Evolutionary conservation across 1,140 invertebrate genomes (phyloP).

Genomic region (Drosophila arizonae): DNA sequence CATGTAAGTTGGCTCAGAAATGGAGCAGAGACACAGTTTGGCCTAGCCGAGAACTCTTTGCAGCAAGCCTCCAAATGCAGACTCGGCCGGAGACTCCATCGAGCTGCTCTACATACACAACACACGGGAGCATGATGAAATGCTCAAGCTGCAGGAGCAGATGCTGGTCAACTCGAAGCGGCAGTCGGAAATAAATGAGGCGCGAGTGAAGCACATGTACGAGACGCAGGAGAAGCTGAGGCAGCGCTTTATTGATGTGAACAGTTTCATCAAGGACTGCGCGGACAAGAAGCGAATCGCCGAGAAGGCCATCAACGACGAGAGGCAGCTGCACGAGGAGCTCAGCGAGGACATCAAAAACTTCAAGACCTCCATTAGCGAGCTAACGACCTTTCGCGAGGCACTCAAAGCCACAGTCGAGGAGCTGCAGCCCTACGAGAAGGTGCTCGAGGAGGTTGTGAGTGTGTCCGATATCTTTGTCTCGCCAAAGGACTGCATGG

Average conservation of each 20-base stretch:
- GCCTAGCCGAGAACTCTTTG: neutral
- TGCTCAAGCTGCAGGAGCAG: slow-evolving; percentile 67
- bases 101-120: slow-evolving; percentile 73
- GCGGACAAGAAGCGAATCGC: slow-evolving; percentile 65
- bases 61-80: slow-evolving; percentile 70
- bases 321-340: slow-evolving; percentile 57
- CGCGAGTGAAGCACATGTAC: slow-evolving; percentile 67
- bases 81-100: slow-evolving; percentile 72
- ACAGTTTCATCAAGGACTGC: slow-evolving; percentile 80
- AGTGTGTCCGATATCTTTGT: slow-evolving; percentile 61
- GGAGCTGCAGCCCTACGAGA: slow-evolving; percentile 76
- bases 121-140: slow-evolving; percentile 66
- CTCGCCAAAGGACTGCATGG: slow-evolving; percentile 71
- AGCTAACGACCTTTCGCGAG: slow-evolving; percentile 64
- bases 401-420: slow-evolving; percentile 69
- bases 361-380: slow-evolving; percentile 57
- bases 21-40: too few relatives aligned
- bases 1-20: slow-evolving; percentile 55
- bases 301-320: slow-evolving; percentile 54
- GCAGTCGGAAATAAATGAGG: slow-evolving; percentile 56
- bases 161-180: slow-evolving; percentile 62
- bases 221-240: slow-evolving; percentile 68
- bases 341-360: slow-evolving; percentile 60
- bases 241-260: slow-evolving; percentile 75
- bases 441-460: slow-evolving; percentile 74